Evolutionary conservation across 2,888 invertebrate genomes (phyloP).

Genomic region (Podotricha telesiphe): DNA sequence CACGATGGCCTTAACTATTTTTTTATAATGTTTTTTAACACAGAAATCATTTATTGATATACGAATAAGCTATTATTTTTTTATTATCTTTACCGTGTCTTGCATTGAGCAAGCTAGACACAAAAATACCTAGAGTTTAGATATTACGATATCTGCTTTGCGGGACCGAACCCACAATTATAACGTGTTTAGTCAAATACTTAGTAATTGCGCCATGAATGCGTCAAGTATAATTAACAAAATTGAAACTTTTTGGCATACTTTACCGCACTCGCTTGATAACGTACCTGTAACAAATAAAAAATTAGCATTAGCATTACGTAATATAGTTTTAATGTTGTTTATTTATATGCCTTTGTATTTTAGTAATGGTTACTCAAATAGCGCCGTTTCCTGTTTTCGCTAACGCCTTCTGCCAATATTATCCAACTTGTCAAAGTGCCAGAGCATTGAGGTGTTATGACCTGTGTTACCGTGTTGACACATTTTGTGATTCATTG

Average conservation of each 20-base stretch:
- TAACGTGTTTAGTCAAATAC: no score
- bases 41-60: no score
- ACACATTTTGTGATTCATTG: slow-evolving; percentile 56
- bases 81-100: no score
- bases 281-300: slow-evolving; percentile 42
- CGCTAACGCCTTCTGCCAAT: slow-evolving; percentile 56
- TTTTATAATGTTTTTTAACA: no score
- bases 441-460: slow-evolving; percentile 73
- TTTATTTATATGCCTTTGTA: slow-evolving; percentile 35
- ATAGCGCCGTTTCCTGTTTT: slow-evolving; percentile 78
- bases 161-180: no score
- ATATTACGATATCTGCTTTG: no score
- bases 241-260: neutral
- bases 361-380: slow-evolving; percentile 58
- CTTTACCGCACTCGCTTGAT: slow-evolving; percentile 2
- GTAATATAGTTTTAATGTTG: slow-evolving; percentile 26
- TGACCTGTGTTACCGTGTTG: slow-evolving; percentile 63
- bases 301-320: slow-evolving; percentile 28
- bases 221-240: no score
- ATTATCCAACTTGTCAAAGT: slow-evolving; percentile 77
- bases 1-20: no score
- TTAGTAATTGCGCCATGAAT: no score
- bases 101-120: no score
- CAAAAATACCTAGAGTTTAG: no score
- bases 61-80: no score